Conservation (phyloP, 2,888 invertebrate genomes). For the Meganola albula region DNA sequence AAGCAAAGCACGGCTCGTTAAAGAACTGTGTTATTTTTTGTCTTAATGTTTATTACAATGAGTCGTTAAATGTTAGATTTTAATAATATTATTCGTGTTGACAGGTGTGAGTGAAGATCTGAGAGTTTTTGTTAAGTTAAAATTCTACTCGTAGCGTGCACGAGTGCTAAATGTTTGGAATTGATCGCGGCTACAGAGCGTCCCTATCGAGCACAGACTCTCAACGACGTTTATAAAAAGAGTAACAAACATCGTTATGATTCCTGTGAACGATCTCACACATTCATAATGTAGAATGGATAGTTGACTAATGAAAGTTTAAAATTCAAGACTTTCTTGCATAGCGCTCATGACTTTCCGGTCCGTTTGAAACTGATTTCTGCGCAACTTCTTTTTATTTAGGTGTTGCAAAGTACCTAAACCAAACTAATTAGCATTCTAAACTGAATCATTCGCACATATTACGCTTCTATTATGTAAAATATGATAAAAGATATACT, state of each 20-base stretch:
- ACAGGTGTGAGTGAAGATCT: slow-evolving; percentile 28
- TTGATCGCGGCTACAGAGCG: slow-evolving; percentile 28
- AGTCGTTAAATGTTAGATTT: slow-evolving; percentile 19
- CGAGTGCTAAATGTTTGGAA: slow-evolving; percentile 44
- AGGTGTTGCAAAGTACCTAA: slow-evolving; percentile 12
- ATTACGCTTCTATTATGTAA: too few species aligned
- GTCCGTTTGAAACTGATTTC: slow-evolving; percentile 14
- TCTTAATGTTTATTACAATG: slow-evolving; percentile 20
- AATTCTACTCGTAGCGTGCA: slow-evolving; percentile 48
- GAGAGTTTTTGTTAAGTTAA: slow-evolving; percentile 29
- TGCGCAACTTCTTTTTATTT: slow-evolving; percentile 23
- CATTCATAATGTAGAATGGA: slow-evolving; percentile 26
- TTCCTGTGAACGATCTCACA: slow-evolving; percentile 21
- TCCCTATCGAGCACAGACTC: slow-evolving; percentile 26
- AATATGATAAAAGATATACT: too few species aligned
- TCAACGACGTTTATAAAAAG: slow-evolving; percentile 18
- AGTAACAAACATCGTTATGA: slow-evolving; percentile 14
- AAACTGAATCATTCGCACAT: too few species aligned
- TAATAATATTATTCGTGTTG: slow-evolving; percentile 20
- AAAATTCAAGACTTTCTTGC: slow-evolving; percentile 9
- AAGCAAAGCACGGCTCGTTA: slow-evolving; percentile 34
- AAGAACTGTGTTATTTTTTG: slow-evolving; percentile 15
- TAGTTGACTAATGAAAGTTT: slow-evolving; percentile 5
- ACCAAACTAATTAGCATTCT: too few species aligned
- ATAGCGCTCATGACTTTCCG: slow-evolving; percentile 13